Evolutionary conservation across 2,888 invertebrate species (phyloP).

Genomic region (Allygus modestus): DNA sequence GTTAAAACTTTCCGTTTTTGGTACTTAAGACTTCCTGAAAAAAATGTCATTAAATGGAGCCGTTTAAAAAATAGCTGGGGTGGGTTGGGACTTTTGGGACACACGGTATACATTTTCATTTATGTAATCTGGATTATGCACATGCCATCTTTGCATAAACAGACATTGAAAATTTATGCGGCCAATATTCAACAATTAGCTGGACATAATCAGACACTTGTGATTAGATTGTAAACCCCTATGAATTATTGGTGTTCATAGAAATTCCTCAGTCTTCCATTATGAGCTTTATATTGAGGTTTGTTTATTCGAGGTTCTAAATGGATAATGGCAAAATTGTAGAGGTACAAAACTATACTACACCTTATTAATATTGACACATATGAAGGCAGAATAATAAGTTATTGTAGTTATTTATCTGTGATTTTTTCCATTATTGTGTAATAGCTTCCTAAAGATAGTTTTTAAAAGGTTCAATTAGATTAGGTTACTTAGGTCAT

Average conservation of each 20-base stretch:
- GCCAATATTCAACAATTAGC: neutral
- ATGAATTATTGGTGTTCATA: neutral
- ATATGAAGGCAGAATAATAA: no score
- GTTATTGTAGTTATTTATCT: no score
- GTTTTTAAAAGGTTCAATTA: no score
- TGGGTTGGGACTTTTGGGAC: no score
- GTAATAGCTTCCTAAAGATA: no score
- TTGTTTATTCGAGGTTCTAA: neutral
- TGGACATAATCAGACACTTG: neutral
- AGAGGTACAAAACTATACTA: neutral
- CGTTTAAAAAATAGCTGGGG: no score
- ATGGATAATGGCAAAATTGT: constrained; percentile 32
- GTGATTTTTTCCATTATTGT: no score
- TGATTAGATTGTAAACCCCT: neutral
- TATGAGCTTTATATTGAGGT: neutral
- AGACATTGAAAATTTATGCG: neutral
- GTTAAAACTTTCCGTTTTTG: no score
- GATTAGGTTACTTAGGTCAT: no score
- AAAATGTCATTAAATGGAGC: no score
- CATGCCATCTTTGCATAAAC: neutral
- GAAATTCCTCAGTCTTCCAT: constrained; percentile 29
- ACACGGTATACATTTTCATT: constrained; percentile 15
- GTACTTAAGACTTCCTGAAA: no score
- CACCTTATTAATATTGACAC: no score
- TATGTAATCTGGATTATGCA: neutral